Evolutionary conservation across 2,113 vertebrate genomes (phyloP).

Genomic region (Choloepus hoffmanni): DNA sequence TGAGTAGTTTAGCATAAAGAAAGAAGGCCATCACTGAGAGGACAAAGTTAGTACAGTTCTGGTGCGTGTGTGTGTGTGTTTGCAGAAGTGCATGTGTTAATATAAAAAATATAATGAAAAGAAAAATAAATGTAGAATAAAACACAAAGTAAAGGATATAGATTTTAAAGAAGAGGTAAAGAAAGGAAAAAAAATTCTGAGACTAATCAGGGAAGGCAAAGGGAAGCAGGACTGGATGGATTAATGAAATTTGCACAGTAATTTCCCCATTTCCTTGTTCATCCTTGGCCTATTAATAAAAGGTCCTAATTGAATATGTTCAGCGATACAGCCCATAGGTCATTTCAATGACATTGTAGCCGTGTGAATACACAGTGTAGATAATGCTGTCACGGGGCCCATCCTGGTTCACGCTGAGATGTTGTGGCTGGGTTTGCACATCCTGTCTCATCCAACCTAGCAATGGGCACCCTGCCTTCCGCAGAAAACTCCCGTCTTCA

Average conservation of each 20-base stretch:
- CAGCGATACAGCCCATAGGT: not conserved
- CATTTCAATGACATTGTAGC: not conserved
- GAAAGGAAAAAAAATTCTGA: not conserved
- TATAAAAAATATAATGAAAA: not conserved
- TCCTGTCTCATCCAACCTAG: not conserved
- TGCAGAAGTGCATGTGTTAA: not conserved
- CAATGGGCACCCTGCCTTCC: not conserved
- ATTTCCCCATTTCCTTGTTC: conserved; percentile 27
- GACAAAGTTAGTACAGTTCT: not conserved
- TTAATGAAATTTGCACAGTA: not conserved
- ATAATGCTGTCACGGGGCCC: not conserved
- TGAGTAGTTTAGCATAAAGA: not conserved
- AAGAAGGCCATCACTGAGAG: not conserved
- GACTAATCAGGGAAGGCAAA: not conserved
- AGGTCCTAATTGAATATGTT: not conserved
- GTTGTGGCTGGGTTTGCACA: not conserved
- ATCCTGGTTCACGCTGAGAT: no score
- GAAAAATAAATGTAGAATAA: not conserved
- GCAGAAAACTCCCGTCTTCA: not conserved
- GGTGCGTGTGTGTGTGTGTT: not conserved
- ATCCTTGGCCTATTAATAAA: not conserved
- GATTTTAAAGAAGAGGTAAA: conserved; percentile 1
- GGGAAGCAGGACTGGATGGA: not conserved
- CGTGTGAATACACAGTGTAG: not conserved
- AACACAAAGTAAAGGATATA: not conserved